Base-by-base conservation (phyloP, 2,113 vertebrate species). In the Chionodraco myersi region DNA sequence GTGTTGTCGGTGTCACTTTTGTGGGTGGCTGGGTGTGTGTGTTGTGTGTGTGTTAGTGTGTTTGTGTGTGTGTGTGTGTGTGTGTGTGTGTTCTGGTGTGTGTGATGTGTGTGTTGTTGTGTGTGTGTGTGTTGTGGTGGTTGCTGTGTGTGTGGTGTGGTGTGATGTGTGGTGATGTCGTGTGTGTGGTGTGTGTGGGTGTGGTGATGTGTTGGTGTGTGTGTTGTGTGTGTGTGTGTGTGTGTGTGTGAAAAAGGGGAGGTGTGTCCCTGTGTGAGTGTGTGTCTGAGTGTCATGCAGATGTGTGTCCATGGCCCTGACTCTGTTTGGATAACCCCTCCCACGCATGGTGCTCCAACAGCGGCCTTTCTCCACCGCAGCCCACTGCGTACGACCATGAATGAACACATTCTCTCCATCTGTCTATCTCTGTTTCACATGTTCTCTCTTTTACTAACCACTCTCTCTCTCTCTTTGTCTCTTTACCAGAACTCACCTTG, bases 291-390 rank as follows among this genome's bases (percentile, higher is more conserved):
- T 66, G 62, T 62, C 2, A 21, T 77, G 75, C 71, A 77, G 74
- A 80, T 90, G 82, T 77, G 80, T 4, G 18, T 49, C 13, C 62
- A 47, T 79, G 77, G 73, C 72, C 64, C 59, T 78, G 51, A 61
- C 63, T 76, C 81, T 81, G 71, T 93, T 92, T 92, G 74, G 78
- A 77, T 93, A 93, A 93, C 91, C 90, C 88, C 85, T 90, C 91
- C 91, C 61, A 91, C 87, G 18, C 90, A 85, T 84, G 88, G 83
- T 83, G 80, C 80, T 87, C 64, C 61, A 75, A 36, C 61, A 30
- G 30, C 82, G 86, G 80, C 84, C 85, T 86, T 83, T 86, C 85
- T 85, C 75, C 86, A 75, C 85, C 63, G 0, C 88, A 83, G 83
- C 86, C 85, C 74, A 83, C 88, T 91, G 83, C 71, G 82, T 70